Evolutionary conservation across 2,888 invertebrate species (phyloP).

Genomic region (Lepidocyrtinus sp.): DNA sequence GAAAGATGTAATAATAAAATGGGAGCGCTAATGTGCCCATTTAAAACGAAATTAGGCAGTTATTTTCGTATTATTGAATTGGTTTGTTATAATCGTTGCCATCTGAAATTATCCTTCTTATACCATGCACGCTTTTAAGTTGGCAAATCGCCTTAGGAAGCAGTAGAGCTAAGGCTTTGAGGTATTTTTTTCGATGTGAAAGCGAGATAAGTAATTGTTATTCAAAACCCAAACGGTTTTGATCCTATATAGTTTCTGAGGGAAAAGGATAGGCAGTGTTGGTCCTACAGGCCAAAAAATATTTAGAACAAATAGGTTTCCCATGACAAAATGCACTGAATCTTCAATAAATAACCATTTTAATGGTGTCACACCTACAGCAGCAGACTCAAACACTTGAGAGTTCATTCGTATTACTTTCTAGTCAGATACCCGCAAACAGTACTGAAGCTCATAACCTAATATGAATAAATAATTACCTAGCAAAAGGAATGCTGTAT

Average conservation of each 20-base stretch:
- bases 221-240: too few species aligned
- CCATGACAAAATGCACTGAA: too few species aligned
- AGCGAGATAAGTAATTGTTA: slow-evolving; percentile 16
- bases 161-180: too few species aligned
- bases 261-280: too few species aligned
- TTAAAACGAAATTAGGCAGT: slow-evolving; percentile 9
- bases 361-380: slow-evolving; percentile 55
- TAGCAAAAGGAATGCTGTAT: too few species aligned
- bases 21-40: background rate
- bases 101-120: slow-evolving; percentile 12
- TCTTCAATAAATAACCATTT: slow-evolving; percentile 51
- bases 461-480: background rate
- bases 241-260: too few species aligned
- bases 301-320: too few species aligned
- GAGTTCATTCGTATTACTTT: slow-evolving; percentile 36
- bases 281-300: too few species aligned
- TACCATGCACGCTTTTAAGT: background rate
- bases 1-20: background rate
- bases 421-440: slow-evolving; percentile 19
- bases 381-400: slow-evolving; percentile 50
- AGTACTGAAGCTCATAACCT: slow-evolving; percentile 21
- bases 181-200: slow-evolving; percentile 35
- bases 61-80: background rate
- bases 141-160: too few species aligned
- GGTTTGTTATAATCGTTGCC: background rate